phyloP scores from a whole-genome alignment of 2,888 invertebrate species.

The Philereme transversata region DNA sequence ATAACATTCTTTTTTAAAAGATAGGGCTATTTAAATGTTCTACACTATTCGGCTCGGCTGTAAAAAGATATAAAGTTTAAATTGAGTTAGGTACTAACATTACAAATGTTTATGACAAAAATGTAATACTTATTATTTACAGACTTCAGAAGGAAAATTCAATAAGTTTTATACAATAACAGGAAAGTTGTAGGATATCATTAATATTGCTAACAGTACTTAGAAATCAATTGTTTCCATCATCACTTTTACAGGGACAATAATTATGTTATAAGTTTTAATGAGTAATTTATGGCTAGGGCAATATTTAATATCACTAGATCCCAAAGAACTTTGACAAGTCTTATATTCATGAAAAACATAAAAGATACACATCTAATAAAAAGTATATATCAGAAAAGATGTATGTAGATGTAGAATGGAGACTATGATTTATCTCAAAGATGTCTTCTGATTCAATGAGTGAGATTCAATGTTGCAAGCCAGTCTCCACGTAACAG shows the following conservation, averaged over 20 bases:
- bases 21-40: too few relatives aligned
- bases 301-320: too few relatives aligned
- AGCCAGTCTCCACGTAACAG: conserved; percentile 26
- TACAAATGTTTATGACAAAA: neutral
- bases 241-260: too few relatives aligned
- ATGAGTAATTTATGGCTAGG: too few relatives aligned
- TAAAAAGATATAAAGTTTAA: too few relatives aligned
- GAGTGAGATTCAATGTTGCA: conserved; percentile 6
- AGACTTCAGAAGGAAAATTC: neutral
- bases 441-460: conserved; percentile 9
- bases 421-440: conserved; percentile 15
- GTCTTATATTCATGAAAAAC: too few relatives aligned
- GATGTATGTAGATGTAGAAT: neutral
- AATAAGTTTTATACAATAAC: conserved; percentile 1
- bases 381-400: neutral
- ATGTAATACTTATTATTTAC: neutral
- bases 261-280: too few relatives aligned
- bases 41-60: too few relatives aligned
- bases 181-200: conserved; percentile 2
- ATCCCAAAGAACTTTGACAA: too few relatives aligned
- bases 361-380: neutral
- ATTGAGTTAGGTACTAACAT: neutral
- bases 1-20: too few relatives aligned
- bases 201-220: too few relatives aligned
- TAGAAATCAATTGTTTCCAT: too few relatives aligned